Base-by-base conservation (phyloP, 2,888 invertebrate genomes). In the Macrosoma leucophasiata region DNA sequence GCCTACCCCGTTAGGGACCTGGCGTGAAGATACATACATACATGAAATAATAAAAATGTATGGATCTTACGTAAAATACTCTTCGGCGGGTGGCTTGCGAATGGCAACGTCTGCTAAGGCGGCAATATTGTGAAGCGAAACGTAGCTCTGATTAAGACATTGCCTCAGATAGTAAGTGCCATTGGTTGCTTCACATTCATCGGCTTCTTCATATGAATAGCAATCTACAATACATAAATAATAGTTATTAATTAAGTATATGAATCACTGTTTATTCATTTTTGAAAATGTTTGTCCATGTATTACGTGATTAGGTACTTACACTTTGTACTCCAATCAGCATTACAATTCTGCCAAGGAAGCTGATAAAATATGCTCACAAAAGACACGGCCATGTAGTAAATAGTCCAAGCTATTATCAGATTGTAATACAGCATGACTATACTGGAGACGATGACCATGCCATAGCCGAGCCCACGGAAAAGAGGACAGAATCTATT, bases 391-490 rank as follows among this genome's bases (percentile, higher is more conserved):
- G 61, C 59, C 87, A 91, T 90, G 61, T 92, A 92, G 69, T 89
- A 91, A 39, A 92, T 88, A 20, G 91, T 91, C 92, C 92, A 92
- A 29, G 91, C 91, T 48, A 91, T 91, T 44, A 91, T 91, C 22
- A 91, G 84, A 62, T 91, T 91, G 64, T 91, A 91, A 60, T 91
- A 91, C 20, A 91, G 77, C 91, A 91, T 91, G 13, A 91, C 91
- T 42, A 91, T 87, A 41, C 88, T 84, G 42, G 91, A 91, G n/a
- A 91, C 89, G 42, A 91, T 87, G 39, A 91, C 89, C 91, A 91
- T 91, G 44, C 91, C 91, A 45, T 90, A 90, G 33, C 91, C 91
- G 8, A 91, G 71, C 6, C 91, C 91, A 44, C 89, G 88, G 57
- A 94, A 90, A 5, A 94, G 84, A 1, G 92, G 92, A 47, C 91